A percentile compares a stretch with the other conserved stretches of the same genome.
Evolutionary conservation across 1,140 invertebrate species (phyloP).

Genomic region (Penaeus chinensis): DNA sequence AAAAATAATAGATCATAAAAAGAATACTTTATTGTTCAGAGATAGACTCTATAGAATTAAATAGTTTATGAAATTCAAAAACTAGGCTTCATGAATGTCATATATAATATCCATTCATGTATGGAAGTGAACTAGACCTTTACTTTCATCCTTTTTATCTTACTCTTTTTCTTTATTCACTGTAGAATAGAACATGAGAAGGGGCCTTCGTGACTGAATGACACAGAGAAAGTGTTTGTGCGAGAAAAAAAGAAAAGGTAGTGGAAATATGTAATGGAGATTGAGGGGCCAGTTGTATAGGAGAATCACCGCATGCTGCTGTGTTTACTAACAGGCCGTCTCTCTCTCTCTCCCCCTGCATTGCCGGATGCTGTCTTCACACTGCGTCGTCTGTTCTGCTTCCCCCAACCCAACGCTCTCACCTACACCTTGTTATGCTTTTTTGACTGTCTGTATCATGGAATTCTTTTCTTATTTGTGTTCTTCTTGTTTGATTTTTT

Average conservation of each 20-base stretch:
- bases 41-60: too few species aligned
- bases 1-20: too few species aligned
- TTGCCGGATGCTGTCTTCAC: slow-evolving; percentile 51
- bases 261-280: slow-evolving; percentile 10
- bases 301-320: slow-evolving; percentile 48
- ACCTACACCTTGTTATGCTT: slow-evolving; percentile 42
- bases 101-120: too few species aligned
- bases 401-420: slow-evolving; percentile 44
- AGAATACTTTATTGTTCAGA: too few species aligned
- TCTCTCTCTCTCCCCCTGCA: slow-evolving; percentile 61
- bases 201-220: neutral
- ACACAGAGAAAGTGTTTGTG: neutral
- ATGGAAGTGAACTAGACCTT: too few species aligned
- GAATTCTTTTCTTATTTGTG: slow-evolving; percentile 28
- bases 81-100: too few species aligned
- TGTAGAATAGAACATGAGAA: neutral
- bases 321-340: slow-evolving; percentile 58
- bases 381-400: slow-evolving; percentile 56
- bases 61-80: too few species aligned
- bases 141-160: too few species aligned
- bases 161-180: too few species aligned
- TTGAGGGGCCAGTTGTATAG: slow-evolving; percentile 44
- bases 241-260: neutral
- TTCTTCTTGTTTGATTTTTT: slow-evolving; percentile 35
- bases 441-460: slow-evolving; percentile 48